These are phyloP conservation scores for Pogona vitticeps DNA, from an alignment of 2,113 vertebrate species.

Conservation along the genomic window DNA sequence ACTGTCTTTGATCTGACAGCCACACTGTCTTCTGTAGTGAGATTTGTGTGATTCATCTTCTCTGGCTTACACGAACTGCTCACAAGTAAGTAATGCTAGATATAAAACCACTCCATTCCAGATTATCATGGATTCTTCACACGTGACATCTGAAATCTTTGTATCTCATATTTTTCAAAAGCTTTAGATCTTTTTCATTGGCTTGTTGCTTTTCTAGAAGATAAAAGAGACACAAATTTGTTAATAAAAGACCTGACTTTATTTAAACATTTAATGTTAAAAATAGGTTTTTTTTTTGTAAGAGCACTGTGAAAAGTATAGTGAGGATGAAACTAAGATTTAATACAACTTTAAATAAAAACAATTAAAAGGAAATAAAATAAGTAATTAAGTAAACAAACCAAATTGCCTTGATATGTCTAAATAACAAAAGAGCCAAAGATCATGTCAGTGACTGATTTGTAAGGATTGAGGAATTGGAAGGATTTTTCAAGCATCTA, in stretches of 20 bases:
- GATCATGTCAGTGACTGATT: neutral
- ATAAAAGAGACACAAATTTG: conserved; percentile 29
- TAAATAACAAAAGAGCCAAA: neutral
- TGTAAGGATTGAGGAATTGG: neutral
- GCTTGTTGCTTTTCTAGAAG: conserved; percentile 62
- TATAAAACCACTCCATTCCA: conserved; percentile 51
- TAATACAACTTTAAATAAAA: neutral
- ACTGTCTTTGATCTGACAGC: conserved; percentile 71
- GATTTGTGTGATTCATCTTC: conserved; percentile 85
- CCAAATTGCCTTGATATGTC: neutral
- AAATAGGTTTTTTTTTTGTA: neutral
- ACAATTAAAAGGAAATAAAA: neutral
- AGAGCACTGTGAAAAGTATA: neutral
- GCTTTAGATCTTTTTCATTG: conserved; percentile 33
- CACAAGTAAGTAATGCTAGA: conserved; percentile 16
- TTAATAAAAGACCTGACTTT: conserved; percentile 41
- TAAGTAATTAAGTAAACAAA: neutral
- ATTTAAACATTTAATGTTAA: conserved; percentile 22
- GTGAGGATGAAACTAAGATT: neutral
- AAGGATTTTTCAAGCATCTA: neutral
- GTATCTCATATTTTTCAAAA: conserved; percentile 43
- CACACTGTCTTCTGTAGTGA: conserved; percentile 71
- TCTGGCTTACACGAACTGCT: conserved; percentile 20
- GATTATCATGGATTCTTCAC: conserved; percentile 4
- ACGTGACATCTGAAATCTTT: neutral